Percentiles rank a stretch among this genome's conserved stretches.
phyloP scores from a whole-genome alignment of 2,888 invertebrate genomes.

The Cinara cedri region DNA sequence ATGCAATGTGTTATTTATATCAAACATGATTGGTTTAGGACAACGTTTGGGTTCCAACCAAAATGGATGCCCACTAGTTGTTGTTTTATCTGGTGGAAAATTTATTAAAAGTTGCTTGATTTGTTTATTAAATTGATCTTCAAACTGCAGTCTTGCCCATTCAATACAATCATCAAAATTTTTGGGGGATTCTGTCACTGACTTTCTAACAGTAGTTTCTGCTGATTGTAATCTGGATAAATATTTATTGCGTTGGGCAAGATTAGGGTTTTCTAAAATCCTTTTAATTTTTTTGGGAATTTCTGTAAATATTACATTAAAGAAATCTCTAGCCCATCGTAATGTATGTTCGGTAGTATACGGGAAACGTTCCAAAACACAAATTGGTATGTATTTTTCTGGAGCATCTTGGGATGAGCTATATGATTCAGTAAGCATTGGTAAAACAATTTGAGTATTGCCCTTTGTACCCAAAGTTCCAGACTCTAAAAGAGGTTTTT shows the following conservation, averaged over 20 bases:
- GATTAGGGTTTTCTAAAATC: constrained; percentile 80
- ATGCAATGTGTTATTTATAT: constrained; percentile 75
- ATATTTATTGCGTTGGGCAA: constrained; percentile 82
- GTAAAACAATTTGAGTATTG: constrained; percentile 95
- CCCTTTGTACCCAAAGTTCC: constrained; percentile 99
- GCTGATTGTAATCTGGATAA: constrained; percentile 89
- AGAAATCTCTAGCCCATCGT: constrained; percentile 90
- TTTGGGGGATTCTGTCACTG: constrained; percentile 83
- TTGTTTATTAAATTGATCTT: constrained; percentile 92
- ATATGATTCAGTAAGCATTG: constrained; percentile 95
- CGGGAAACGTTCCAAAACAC: constrained; percentile 98
- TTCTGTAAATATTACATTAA: constrained; percentile 92
- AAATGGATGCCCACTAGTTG: constrained; percentile 87
- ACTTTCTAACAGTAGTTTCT: constrained; percentile 79
- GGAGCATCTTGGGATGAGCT: constrained; percentile 98
- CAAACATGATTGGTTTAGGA: constrained; percentile 79
- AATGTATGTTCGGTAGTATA: constrained; percentile 96
- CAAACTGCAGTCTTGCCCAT: constrained; percentile 84
- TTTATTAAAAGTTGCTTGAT: constrained; percentile 95
- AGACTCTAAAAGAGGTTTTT: constrained; percentile 94
- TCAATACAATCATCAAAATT: constrained; percentile 82
- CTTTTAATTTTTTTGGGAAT: constrained; percentile 87
- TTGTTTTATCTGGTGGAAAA: constrained; percentile 91
- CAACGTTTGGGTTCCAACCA: constrained; percentile 99
- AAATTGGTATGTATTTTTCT: constrained; percentile 97